Base-by-base conservation (phyloP, 1,140 invertebrate species). In the Anastrepha obliqua region DNA sequence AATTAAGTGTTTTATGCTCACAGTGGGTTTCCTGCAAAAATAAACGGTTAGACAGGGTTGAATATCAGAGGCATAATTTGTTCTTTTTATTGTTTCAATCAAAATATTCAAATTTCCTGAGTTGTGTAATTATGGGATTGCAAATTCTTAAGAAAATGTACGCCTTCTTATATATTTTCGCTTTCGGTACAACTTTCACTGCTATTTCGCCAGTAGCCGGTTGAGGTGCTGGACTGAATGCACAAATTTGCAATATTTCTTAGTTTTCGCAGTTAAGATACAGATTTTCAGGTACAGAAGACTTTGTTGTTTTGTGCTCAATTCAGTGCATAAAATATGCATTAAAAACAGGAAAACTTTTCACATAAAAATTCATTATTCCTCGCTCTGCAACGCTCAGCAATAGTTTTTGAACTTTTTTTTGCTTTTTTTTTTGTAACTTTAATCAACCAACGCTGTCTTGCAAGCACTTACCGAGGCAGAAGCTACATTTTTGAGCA, bases 331-430 rank as follows among this genome's bases (percentile, higher is more conserved):
- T 81, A 81, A 15, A 81, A 47, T 81, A 81, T 81, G 74, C 74
- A 81, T 81, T 81, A 81, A 81, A 81, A 81, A 74, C 44, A n/a
- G 74, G 44, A 42, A 58, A 81, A 81, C n/a, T 81, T 81, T 55
- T 8, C 51, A 17, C 74, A 81, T 81, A 81, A 81, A 81, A 81
- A 81, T 81, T 81, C 74, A 81, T 81, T 81, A 81, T 51, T 20
- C 3, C 47, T 42, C 47, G 74, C 47, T n/a, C 47, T 81, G 55
- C 67, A 5, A n/a, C 3, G 15, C 42, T 5, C 42, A 47, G 60
- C 60, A 65, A 47, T 74, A 74, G 67, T 74, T 74, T 17, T 39
- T 81, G n/a, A 9, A n/a, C 2, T 13, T 81, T 81, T 55, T 81
- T 42, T 20, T 9, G 39, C 29, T 29, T 29, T 13, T 81, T 81